Base-by-base conservation (phyloP, 1,140 invertebrate genomes). In the Drosophila tani region DNA sequence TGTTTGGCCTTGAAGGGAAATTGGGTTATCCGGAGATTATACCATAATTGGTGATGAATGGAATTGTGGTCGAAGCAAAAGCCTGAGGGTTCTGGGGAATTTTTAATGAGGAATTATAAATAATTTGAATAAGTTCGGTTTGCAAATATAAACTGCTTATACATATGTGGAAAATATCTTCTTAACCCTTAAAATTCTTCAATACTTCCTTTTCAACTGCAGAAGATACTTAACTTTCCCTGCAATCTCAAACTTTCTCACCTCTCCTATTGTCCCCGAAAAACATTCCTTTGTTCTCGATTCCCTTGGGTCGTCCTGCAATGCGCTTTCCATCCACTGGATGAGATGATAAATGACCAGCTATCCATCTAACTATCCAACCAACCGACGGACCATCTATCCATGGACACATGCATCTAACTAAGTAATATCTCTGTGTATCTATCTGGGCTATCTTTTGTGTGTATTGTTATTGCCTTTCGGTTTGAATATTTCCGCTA, bases 301-400 rank as follows among this genome's bases (percentile, higher is more conserved):
- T 45, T 17, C 56, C 35, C 65, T 53, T 51, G n/a, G 17, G 35
- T 56, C 51, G 41, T 49, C 45, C 57, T 80, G 51, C 51, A 84
- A 50, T 75, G 74, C 58, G 56, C 49, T 77, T 77, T 58, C 53
- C 65, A 67, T 75, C 62, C 64, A 53, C 43, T 55, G 69, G 49
- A 35, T 35, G 32, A 47, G 63, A 87, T 86, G 82, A 86, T 86
- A 86, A 86, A 86, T 88, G 82, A 86, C 81, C 50, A 58, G 46
- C 62, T 63, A 86, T 75, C 62, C 47, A 57, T 57, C 50, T 45
- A 70, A 38, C 53, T 40, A 38, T 55, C 51, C 45, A 47, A 46
- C 55, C 32, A 41, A 41, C 32, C 21, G 55, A 47, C 32, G 17
- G 46, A 17, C 40, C 21, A 63, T 47, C 62, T 53, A 60, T 38